Evolutionary conservation across 2,888 invertebrate genomes (phyloP), one percentile per base, ranked within the genome.

Genomic region (Phengaris arion): DNA sequence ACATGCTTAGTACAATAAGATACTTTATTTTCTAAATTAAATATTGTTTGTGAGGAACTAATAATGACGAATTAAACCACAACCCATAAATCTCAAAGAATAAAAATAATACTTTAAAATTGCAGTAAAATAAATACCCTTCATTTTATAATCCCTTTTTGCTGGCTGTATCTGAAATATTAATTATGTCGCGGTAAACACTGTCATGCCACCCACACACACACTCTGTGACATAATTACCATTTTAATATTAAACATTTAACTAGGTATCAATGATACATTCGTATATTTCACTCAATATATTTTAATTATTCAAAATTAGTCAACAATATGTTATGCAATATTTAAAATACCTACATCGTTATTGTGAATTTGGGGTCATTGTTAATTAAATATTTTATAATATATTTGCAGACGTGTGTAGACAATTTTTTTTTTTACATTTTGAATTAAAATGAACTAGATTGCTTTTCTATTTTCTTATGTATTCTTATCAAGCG

Each of bases 241-340:
- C 75, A 77, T 77, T 76, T 79, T 76, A 75, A 77, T 78, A 76
- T 79, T 74, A 74, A 52, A 78, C 70, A 74, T 74, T 35, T 35
- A 35, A 1, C 35, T 35, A 35, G 3, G 77, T 78, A 74, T 74
- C 74, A 76, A 74, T 68, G 75, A 51, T 59, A 59, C 35, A 64
- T 64, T 64, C 35, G 64, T 45, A 64, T 64, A 64, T 64, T 64
- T 64, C 35, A 64, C 64, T 45, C 64, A 64, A 64, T 64, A 12
- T 64, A 64, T 64, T 64, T 64, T 45, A 64, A 64, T 64, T 64
- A 64, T 64, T 64, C 64, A 64, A 64, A 35, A 64, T 64, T 64
- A 64, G 35, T 64, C 64, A 64, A 64, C 52, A 52, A 52, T 13
- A 15, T 64, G 35, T 64, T 64, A 64, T 64, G 35, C 64, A 64